These are phyloP conservation scores for Caenorhabditis panamensis DNA, from an alignment of 2,888 invertebrate species.

Conservation along the genomic window DNA sequence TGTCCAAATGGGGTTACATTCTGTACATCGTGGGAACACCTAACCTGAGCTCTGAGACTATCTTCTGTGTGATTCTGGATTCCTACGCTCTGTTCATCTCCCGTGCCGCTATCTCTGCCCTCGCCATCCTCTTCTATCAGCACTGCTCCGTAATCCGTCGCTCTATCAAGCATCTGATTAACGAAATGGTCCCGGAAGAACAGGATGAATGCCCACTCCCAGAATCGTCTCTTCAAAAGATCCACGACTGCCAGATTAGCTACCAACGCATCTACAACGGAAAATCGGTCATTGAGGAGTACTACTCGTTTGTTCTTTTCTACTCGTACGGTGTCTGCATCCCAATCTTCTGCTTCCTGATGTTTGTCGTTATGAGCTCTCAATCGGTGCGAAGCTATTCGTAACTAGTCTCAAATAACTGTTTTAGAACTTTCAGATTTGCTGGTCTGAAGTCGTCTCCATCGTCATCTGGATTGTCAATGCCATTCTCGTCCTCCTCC, in stretches of 20 bases:
- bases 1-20: slow-evolving; percentile 61
- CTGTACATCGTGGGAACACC: slow-evolving; percentile 56
- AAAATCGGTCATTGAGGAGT: slow-evolving; percentile 65
- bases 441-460: slow-evolving; percentile 65
- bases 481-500: slow-evolving; percentile 61
- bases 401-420: slow-evolving; percentile 13
- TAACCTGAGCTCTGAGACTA: slow-evolving; percentile 48
- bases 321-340: slow-evolving; percentile 68
- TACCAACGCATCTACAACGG: slow-evolving; percentile 63
- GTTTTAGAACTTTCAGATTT: slow-evolving; percentile 53
- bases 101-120: slow-evolving; percentile 54
- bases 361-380: slow-evolving; percentile 55
- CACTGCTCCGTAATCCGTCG: slow-evolving; percentile 57
- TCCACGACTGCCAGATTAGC: slow-evolving; percentile 63
- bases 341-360: slow-evolving; percentile 63
- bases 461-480: slow-evolving; percentile 69
- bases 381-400: slow-evolving; percentile 26
- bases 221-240: slow-evolving; percentile 61
- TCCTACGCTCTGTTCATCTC: slow-evolving; percentile 61
- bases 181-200: slow-evolving; percentile 60
- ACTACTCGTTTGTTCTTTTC: slow-evolving; percentile 65
- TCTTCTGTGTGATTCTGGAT: slow-evolving; percentile 54
- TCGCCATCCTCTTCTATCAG: slow-evolving; percentile 58
- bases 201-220: slow-evolving; percentile 62
- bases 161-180: slow-evolving; percentile 55